Evolutionary conservation across 2,888 invertebrate genomes (phyloP), one percentile per base, ranked within the genome.

Genomic region (Dryomyza anilis): DNA sequence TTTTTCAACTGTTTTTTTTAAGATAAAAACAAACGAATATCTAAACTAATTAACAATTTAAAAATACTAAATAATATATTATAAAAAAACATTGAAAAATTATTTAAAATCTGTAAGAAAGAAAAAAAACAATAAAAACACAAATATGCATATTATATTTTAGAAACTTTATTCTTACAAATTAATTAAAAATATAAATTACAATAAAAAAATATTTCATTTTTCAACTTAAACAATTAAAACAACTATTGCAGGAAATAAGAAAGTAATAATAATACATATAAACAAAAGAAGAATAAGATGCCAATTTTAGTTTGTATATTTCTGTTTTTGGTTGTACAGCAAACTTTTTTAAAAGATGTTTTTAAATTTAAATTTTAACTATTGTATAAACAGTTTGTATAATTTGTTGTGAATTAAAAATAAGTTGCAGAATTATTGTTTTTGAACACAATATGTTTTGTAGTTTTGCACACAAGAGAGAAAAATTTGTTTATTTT

Each of bases 91-190:
- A 48, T 23, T 8, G 39, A 16, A 59, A 59, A 59, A 21, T 27
- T 25, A 25, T n/a, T 3, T n/a, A n/a, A n/a, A n/a, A 43, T 43
- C 21, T 39, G 12, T 3, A 43, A n/a, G 33, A 33, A 33, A 39
- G 7, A 39, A 39, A 39, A 3, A 39, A 39, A 50, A 19, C 3
- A 21, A 50, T 2, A 23, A 36, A n/a, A 60, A 48, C 19, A 46
- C 21, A 60, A 60, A 48, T 19, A n/a, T 14, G 36, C 16, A 21
- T 21, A 33, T 25, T 53, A 52, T 53, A 53, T 53, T 61, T 61
- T 29, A 52, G 61, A 61, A 61, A 61, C 61, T 61, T 61, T 61
- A 61, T 61, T 61, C 61, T 61, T 61, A 61, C 23, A 61, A 58
- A 61, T 48, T 61, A 61, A 29, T 36, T 36, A 52, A 46, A 46